A percentile compares a stretch with the other conserved stretches of the same genome.
Evolutionary conservation across 1,140 invertebrate genomes (phyloP).

Genomic region (Dinoponera quadriceps): DNA sequence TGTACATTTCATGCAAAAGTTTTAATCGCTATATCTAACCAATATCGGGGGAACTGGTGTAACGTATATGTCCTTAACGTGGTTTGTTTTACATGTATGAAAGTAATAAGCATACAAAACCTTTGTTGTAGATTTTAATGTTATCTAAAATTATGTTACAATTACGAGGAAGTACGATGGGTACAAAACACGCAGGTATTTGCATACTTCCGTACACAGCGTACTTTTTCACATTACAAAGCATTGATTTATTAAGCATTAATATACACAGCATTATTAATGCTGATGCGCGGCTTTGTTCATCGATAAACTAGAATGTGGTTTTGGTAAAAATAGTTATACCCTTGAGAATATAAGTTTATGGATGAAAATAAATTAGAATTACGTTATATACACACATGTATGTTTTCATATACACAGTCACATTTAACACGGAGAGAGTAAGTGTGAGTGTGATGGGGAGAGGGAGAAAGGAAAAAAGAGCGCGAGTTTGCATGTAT

Average conservation of each 20-base stretch:
- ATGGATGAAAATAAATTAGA: conserved; percentile 31
- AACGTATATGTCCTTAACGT: conserved; percentile 6
- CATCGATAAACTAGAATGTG: conserved; percentile 39
- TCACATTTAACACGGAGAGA: too few relatives aligned
- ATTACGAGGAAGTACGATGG: background rate
- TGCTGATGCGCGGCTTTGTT: conserved; percentile 14
- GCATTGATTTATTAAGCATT: background rate
- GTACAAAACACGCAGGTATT: conserved; percentile 3
- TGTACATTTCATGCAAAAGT: conserved; percentile 21
- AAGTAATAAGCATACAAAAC: conserved; percentile 18
- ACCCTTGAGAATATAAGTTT: conserved; percentile 27
- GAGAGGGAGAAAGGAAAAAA: too few relatives aligned
- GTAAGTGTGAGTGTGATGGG: too few relatives aligned
- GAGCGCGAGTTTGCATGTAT: conserved; percentile 31
- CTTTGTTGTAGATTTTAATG: conserved; percentile 30
- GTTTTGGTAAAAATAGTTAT: conserved; percentile 47
- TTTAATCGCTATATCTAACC: conserved; percentile 19
- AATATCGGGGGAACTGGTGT: background rate
- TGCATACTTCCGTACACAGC: conserved; percentile 1
- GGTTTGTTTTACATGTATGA: conserved; percentile 49
- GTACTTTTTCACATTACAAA: conserved; percentile 3
- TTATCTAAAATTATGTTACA: conserved; percentile 37
- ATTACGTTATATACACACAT: conserved; percentile 20
- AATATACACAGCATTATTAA: background rate
- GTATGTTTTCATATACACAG: conserved; percentile 22